Percentiles rank a stretch among this genome's conserved stretches.
Conservation (phyloP, 1,140 invertebrate genomes). For the Aphaenogaster floridana region DNA sequence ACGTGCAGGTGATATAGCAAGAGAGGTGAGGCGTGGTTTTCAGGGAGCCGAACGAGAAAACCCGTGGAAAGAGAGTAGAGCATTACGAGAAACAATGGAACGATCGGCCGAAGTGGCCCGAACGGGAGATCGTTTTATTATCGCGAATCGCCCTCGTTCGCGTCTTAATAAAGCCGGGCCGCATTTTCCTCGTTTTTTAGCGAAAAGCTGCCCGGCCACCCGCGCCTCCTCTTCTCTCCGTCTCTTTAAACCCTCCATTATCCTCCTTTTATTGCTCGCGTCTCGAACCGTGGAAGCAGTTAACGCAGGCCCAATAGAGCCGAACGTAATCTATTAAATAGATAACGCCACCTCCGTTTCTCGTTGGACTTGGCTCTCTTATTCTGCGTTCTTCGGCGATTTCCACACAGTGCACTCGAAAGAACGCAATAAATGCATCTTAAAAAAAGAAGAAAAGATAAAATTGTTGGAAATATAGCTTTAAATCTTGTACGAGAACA, state of each 20-base stretch:
- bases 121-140: constrained; percentile 70
- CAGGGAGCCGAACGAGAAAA: constrained; percentile 7
- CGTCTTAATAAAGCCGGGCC: constrained; percentile 74
- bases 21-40: not conserved
- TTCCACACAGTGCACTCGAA: constrained; percentile 20
- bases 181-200: constrained; percentile 64
- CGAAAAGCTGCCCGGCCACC: constrained; percentile 67
- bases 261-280: constrained; percentile 74
- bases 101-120: constrained; percentile 63
- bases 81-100: constrained; percentile 72
- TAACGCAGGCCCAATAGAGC: constrained; percentile 77
- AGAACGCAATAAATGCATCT: constrained; percentile 49
- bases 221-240: not conserved
- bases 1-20: constrained; percentile 4
- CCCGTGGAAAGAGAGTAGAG: constrained; percentile 42
- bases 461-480: not conserved
- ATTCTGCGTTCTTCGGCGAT: constrained; percentile 16
- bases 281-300: constrained; percentile 66
- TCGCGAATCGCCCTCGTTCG: constrained; percentile 48
- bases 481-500: not conserved
- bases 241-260: constrained; percentile 69
- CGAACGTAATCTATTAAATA: constrained; percentile 79
- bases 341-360: constrained; percentile 69
- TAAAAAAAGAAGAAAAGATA: constrained; percentile 2
- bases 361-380: not conserved